These are phyloP conservation scores for Pocillopora damicornis DNA, from an alignment of 64 coral and sea anemone species.

Conservation along the genomic window DNA sequence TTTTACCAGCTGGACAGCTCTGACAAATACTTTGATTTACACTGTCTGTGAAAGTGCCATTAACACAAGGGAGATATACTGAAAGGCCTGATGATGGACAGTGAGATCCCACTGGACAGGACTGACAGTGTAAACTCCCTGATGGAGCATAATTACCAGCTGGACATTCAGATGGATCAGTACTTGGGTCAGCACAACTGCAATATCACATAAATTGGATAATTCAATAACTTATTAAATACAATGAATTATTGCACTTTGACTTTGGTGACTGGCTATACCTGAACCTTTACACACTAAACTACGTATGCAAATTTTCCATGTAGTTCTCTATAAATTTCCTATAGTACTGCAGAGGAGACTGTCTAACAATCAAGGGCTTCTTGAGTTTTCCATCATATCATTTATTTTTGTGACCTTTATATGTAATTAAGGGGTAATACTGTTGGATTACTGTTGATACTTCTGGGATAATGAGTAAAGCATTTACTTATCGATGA, in stretches of 20 bases:
- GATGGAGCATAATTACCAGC: constrained; percentile 43
- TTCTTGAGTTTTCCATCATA: too few species aligned
- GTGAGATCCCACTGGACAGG: constrained; percentile 53
- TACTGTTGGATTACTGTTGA: too few species aligned
- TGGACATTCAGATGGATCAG: constrained; percentile 35
- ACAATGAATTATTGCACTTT: neutral
- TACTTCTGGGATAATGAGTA: too few species aligned
- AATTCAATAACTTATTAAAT: neutral
- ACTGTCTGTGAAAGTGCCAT: constrained; percentile 23
- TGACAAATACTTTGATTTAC: constrained; percentile 19
- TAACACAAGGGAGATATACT: constrained; percentile 14
- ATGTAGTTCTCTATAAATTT: too few species aligned
- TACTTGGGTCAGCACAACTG: constrained; percentile 40
- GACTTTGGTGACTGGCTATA: too few species aligned
- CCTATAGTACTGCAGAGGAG: too few species aligned
- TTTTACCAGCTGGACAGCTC: constrained; percentile 49
- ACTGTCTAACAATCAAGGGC: too few species aligned
- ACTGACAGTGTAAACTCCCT: constrained; percentile 39
- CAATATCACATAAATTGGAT: neutral
- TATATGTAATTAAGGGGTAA: too few species aligned
- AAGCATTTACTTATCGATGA: too few species aligned
- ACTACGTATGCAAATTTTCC: too few species aligned
- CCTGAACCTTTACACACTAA: too few species aligned
- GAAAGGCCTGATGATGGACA: constrained; percentile 23
- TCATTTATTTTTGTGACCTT: too few species aligned